A percentile compares a stretch with the other conserved stretches of the same genome.
Conservation (phyloP, 2,797 vertebrate genomes). For the Pangasius macronema region DNA sequence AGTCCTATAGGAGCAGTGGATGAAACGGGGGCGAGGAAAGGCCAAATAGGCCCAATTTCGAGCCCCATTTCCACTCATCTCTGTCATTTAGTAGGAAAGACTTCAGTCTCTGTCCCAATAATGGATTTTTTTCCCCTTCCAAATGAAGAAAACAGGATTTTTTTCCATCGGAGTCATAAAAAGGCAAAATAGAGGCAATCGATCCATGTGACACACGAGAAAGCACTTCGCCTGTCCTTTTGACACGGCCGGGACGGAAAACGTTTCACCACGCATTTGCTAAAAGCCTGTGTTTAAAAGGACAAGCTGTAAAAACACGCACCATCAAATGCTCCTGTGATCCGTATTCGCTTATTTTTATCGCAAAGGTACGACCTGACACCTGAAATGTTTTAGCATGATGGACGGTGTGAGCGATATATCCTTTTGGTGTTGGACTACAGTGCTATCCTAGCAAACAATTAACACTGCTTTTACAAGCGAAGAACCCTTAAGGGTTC, state of each 20-base stretch:
- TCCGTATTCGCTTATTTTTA: neutral
- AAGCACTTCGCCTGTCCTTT: constrained; percentile 20
- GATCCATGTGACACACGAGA: constrained; percentile 21
- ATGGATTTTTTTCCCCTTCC: neutral
- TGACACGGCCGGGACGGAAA: constrained; percentile 8
- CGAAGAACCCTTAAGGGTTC: neutral
- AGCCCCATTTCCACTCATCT: constrained; percentile 25
- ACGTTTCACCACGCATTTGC: constrained; percentile 2
- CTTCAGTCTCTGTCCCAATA: neutral
- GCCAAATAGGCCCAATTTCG: constrained; percentile 25
- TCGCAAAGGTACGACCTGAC: neutral
- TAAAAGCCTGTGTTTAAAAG: constrained; percentile 24
- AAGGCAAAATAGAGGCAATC: constrained; percentile 19
- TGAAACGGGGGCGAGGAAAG: constrained; percentile 13
- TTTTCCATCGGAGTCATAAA: constrained; percentile 3
- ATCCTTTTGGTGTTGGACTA: neutral
- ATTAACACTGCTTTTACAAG: neutral
- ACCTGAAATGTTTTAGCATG: neutral
- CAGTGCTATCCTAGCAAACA: neutral
- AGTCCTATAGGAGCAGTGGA: constrained; percentile 28
- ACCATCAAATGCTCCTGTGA: neutral
- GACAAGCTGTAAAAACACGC: constrained; percentile 8
- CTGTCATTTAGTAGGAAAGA: constrained; percentile 17
- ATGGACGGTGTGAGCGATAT: neutral
- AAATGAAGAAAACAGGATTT: neutral